These are phyloP conservation scores for Poeciliopsis gracilis DNA, from an alignment of 2,797 vertebrate genomes.

Conservation along the genomic window DNA sequence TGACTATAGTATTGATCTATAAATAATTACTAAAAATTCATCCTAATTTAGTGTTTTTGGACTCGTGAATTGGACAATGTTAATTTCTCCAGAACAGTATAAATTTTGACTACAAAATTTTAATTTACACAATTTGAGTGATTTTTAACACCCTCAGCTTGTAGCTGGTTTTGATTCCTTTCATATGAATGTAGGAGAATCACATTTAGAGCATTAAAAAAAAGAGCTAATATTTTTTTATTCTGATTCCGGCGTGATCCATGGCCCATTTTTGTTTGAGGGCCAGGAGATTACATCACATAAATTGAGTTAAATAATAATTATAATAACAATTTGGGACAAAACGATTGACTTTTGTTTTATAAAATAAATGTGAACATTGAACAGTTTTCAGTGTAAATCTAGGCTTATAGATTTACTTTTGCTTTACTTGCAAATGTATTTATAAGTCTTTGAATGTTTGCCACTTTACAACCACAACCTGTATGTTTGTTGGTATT, in stretches of 20 bases:
- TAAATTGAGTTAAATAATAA: not conserved
- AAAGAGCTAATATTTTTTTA: not conserved
- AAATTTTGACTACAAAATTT: not conserved
- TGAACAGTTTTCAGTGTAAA: not conserved
- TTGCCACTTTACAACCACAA: not conserved
- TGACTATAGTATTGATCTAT: conserved; percentile 1
- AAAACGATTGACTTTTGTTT: not conserved
- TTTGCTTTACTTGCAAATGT: not conserved
- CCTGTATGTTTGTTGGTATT: not conserved
- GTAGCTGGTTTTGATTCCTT: not conserved
- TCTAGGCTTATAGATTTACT: not conserved
- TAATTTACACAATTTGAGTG: not conserved
- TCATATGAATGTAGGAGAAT: not conserved
- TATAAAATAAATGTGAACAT: not conserved
- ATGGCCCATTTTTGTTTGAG: not conserved
- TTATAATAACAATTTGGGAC: not conserved
- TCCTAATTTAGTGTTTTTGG: conserved; percentile 12
- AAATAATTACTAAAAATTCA: conserved; percentile 13
- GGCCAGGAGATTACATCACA: not conserved
- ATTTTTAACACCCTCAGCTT: not conserved
- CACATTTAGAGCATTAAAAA: not conserved
- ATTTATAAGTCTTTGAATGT: not conserved
- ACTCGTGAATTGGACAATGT: conserved; percentile 23
- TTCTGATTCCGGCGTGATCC: not conserved
- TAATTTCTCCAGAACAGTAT: conserved; percentile 25